Evolutionary conservation across 2,113 vertebrate species (phyloP), one percentile per base, ranked within the genome.

Genomic region (Lophura nycthemera): DNA sequence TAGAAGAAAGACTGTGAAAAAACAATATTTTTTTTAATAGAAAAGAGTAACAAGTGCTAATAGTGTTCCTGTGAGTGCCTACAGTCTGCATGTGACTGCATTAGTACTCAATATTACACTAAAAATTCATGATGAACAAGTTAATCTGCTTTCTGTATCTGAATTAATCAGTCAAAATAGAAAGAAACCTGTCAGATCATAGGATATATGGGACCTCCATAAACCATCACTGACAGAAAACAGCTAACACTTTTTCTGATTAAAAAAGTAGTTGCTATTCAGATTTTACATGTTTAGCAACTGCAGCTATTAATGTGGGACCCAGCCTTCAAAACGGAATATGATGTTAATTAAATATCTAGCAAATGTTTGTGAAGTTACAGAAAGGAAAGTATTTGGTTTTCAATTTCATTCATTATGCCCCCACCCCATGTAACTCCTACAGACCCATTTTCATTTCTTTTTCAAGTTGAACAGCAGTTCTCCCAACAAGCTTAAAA

Each of bases 351-450:
- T 97, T 95, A 95, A 94, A 92, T 92, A 91, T 88, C 93, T 89
- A 86, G 88, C 83, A 91, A 95, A 92, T 88, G 66, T 95, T 91
- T 94, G 82, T 45, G 57, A 96, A 94, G 79, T 66, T 95, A 88
- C 79, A 91, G 91, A 95, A 95, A 92, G 72, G 90, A 88, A 95
- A 92, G 75, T 73, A 64, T 90, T 97, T 92, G 29, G 91, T 75
- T 96, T 97, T 90, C 82, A n/a, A 92, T 96, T 97, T 95, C 88
- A 83, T 89, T 92, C 83, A 83, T 86, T 95, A 88, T 81, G 89
- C 92, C 91, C 66, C 93, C 85, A 83, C 85, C 79, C 88, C 72
- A 78, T 88, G 91, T 96, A 88, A 90, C 43, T 82, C 84, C 91
- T 73, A 72, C 75, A 93, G 95, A 95, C 85, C 83, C 89, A 83